These are phyloP conservation scores for Spilosoma lubricipeda DNA, from an alignment of 2,888 invertebrate genomes.

Conservation along the genomic window DNA sequence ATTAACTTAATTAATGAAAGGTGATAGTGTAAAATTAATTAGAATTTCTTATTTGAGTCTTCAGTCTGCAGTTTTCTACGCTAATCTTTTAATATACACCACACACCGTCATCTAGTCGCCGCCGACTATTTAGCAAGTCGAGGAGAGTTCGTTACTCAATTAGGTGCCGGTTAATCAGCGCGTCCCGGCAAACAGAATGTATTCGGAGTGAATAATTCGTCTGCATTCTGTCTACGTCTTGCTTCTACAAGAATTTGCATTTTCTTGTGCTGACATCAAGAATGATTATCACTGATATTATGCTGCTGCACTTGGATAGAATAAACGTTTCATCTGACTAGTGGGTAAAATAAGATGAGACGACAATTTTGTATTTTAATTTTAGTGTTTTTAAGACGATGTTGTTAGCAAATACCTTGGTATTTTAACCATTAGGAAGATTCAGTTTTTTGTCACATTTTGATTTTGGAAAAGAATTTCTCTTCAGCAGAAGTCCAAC, in stretches of 20 bases:
- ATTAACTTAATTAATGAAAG: too few species aligned
- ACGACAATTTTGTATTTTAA: neutral
- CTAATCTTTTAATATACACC: constrained; percentile 29
- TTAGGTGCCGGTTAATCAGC: constrained; percentile 81
- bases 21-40: too few species aligned
- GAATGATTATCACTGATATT: constrained; percentile 12
- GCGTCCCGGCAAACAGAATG: constrained; percentile 75
- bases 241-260: constrained; percentile 44
- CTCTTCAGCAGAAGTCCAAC: too few species aligned
- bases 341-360: neutral
- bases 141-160: constrained; percentile 81
- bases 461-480: too few species aligned
- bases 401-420: neutral
- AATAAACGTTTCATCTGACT: neutral
- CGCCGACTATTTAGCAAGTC: constrained; percentile 77
- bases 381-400: neutral
- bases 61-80: constrained; percentile 24
- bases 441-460: too few species aligned
- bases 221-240: constrained; percentile 48
- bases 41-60: neutral
- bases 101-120: constrained; percentile 53
- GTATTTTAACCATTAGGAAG: neutral
- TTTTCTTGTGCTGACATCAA: constrained; percentile 33
- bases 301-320: neutral
- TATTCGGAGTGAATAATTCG: constrained; percentile 73